These are phyloP conservation scores for Ptilorrhoa leucosticta DNA, from an alignment of 2,113 vertebrate species.

Conservation along the genomic window DNA sequence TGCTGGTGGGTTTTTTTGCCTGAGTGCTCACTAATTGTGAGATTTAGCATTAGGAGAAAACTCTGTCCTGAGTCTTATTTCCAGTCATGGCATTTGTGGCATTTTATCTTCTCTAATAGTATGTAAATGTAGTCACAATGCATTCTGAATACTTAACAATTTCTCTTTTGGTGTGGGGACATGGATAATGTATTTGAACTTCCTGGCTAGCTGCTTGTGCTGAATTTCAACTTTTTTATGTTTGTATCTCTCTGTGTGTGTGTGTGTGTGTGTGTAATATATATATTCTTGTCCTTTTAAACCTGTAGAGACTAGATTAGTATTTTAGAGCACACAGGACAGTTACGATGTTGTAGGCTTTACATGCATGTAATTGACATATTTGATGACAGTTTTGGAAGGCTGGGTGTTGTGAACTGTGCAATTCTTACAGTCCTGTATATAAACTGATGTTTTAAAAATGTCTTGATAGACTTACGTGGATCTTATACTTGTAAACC, in stretches of 20 bases:
- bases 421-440: neutral
- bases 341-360: neutral
- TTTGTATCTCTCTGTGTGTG: neutral
- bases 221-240: neutral
- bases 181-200: neutral
- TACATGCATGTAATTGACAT: neutral
- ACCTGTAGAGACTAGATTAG: neutral
- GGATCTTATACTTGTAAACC: neutral
- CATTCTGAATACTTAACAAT: neutral
- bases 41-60: neutral
- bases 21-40: neutral
- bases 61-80: neutral
- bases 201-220: neutral
- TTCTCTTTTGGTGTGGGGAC: neutral
- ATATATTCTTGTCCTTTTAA: neutral
- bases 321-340: neutral
- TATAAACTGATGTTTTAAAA: neutral
- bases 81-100: neutral
- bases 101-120: neutral
- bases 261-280: too few species aligned
- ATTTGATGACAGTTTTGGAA: neutral
- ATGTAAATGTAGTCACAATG: neutral
- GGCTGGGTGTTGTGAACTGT: neutral
- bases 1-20: neutral
- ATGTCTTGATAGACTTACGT: neutral